Evolutionary conservation across 2,888 invertebrate species (phyloP).

Genomic region (Malachius bipustulatus): DNA sequence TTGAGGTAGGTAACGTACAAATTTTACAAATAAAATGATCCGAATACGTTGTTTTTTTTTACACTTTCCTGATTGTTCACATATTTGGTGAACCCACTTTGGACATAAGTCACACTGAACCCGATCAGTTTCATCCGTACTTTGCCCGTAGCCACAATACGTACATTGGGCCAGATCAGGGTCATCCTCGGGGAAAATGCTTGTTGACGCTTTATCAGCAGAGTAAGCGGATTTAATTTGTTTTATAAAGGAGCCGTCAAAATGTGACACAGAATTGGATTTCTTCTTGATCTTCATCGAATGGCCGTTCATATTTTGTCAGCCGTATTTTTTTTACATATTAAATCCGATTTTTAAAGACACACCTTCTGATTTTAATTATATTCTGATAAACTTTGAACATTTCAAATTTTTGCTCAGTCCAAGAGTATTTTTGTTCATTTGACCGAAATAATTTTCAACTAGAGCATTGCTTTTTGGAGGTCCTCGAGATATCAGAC

Average conservation of each 20-base stretch:
- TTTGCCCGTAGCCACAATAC: not conserved
- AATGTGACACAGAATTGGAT: not conserved
- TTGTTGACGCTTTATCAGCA: no score
- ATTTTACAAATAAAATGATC: no score
- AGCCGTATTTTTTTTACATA: not conserved
- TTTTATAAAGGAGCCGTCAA: conserved; percentile 3
- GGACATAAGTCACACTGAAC: conserved; percentile 4
- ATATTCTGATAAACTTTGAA: conserved; percentile 10
- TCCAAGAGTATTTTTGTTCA: conserved; percentile 4
- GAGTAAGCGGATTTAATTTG: no score
- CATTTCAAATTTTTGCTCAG: conserved; percentile 11
- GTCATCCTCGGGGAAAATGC: no score
- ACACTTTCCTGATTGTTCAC: not conserved
- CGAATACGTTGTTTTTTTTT: no score
- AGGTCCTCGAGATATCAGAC: conserved; percentile 2
- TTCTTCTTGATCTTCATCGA: not conserved
- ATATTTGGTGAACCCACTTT: not conserved
- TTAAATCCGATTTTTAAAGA: not conserved
- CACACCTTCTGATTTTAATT: conserved; percentile 9
- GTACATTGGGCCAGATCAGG: no score
- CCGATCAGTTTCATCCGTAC: not conserved
- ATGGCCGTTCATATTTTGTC: conserved; percentile 1
- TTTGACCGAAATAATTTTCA: conserved; percentile 10
- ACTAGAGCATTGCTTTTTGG: conserved; percentile 8
- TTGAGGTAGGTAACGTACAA: no score